These are phyloP conservation scores for Drosophila hamatofila DNA, from an alignment of 2,888 invertebrate genomes.

Conservation along the genomic window DNA sequence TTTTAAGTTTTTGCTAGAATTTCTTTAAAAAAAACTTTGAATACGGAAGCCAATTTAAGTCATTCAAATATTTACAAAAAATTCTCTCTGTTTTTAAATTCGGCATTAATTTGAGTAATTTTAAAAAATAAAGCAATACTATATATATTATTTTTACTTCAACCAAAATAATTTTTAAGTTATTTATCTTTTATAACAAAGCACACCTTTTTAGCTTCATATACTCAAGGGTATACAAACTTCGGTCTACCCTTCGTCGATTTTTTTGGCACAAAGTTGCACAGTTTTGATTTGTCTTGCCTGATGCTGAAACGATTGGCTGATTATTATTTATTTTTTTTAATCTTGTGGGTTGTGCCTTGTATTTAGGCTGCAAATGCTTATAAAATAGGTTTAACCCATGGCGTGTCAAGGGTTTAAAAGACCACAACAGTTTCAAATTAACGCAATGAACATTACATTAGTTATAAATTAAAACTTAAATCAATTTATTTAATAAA, in stretches of 20 bases:
- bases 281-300: conserved; percentile 69
- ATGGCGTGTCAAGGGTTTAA: neutral
- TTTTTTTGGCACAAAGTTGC: conserved; percentile 12
- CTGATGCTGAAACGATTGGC: conserved; percentile 36
- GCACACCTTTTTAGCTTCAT: no score
- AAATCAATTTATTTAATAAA: neutral
- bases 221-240: no score
- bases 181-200: no score
- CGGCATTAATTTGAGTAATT: no score
- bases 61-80: no score
- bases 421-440: neutral
- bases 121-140: no score
- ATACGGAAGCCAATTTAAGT: no score
- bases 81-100: no score
- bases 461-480: neutral
- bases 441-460: neutral
- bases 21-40: no score
- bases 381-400: conserved; percentile 61
- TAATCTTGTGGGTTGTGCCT: conserved; percentile 58
- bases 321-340: conserved; percentile 44
- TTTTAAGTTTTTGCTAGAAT: no score
- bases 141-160: no score
- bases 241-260: neutral
- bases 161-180: no score
- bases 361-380: conserved; percentile 64